Evolutionary conservation across 2,797 vertebrate species (phyloP).

Genomic region (Champsocephalus gunnari): DNA sequence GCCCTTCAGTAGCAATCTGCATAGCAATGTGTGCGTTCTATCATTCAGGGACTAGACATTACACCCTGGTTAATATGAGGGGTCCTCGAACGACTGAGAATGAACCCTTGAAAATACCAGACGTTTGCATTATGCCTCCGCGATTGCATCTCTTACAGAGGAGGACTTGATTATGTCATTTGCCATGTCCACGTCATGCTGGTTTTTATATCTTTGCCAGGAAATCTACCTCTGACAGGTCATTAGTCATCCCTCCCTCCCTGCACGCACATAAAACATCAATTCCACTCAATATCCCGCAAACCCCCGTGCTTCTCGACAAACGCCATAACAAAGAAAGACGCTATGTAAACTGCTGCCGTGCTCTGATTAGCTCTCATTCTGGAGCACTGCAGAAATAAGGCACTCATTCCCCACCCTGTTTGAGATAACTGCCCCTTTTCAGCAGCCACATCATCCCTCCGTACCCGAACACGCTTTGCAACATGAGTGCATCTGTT

Average conservation of each 20-base stretch:
- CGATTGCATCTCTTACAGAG: constrained; percentile 79
- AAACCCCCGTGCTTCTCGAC: constrained; percentile 71
- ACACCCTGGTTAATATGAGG: constrained; percentile 79
- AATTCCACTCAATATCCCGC: constrained; percentile 79
- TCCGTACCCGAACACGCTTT: constrained; percentile 53
- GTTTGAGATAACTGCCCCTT: constrained; percentile 81
- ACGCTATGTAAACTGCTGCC: constrained; percentile 77
- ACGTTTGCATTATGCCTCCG: constrained; percentile 80
- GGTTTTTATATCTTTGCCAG: constrained; percentile 85
- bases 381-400: constrained; percentile 75
- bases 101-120: constrained; percentile 79
- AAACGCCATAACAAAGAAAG: constrained; percentile 80
- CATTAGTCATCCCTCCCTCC: constrained; percentile 83
- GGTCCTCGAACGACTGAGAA: constrained; percentile 75
- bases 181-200: constrained; percentile 84
- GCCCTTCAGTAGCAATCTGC: constrained; percentile 84
- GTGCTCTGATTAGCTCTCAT: constrained; percentile 82
- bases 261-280: constrained; percentile 77
- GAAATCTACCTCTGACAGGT: constrained; percentile 85
- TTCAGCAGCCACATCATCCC: constrained; percentile 68
- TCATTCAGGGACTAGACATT: constrained; percentile 82
- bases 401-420: constrained; percentile 77
- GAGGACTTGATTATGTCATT: constrained; percentile 85
- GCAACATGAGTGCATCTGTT: constrained; percentile 74
- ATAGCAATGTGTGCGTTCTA: constrained; percentile 82